Base-by-base conservation (phyloP, 2,888 invertebrate genomes). In the Pachliopta kotzebuea region DNA sequence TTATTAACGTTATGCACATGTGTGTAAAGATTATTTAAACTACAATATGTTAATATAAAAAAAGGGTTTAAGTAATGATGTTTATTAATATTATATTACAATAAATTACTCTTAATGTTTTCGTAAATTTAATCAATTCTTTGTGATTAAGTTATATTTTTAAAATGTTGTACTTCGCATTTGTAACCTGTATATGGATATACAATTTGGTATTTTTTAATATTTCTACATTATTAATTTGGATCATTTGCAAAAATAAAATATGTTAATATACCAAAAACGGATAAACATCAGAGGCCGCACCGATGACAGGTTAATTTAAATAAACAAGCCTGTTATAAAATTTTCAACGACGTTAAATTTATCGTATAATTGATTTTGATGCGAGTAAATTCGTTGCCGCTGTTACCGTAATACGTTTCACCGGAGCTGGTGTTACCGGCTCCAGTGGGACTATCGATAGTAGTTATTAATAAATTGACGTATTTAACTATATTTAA, bases 351-450 rank as follows among this genome's bases (percentile, higher is more conserved):
- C 37, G 23, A 62, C 31, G 49, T 45, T 62, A 62, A 31, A 56
- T 56, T 56, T 49, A 62, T 56, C 29, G 50, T 14, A 23, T 23
- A 55, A 56, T 61, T 54, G 55, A 55, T 56, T 62, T 49, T 26
- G 55, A 62, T 4, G 29, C 45, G 55, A 50, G 49, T 29, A 31
- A 21, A 50, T 37, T 52, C 50, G 21, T 52, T 20, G 20, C 50
- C n/a, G 50, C 3, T 11, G 20, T 52, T 52, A 11, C 21, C 21
- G 21, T 52, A 52, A 50, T 14, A 52, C 42, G 42, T 42, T 14
- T n/a, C n/a, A 52, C 26, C 26, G 26, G 26, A 26, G 26, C 54
- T 17, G 23, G 21, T 26, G 26, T 26, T 26, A 26, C 6, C 26
- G 26, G 26, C 26, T 26, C 26, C 6, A 26, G 26, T 37, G 37